Conservation (phyloP, 2,888 invertebrate genomes). For the Colletes collaris region DNA sequence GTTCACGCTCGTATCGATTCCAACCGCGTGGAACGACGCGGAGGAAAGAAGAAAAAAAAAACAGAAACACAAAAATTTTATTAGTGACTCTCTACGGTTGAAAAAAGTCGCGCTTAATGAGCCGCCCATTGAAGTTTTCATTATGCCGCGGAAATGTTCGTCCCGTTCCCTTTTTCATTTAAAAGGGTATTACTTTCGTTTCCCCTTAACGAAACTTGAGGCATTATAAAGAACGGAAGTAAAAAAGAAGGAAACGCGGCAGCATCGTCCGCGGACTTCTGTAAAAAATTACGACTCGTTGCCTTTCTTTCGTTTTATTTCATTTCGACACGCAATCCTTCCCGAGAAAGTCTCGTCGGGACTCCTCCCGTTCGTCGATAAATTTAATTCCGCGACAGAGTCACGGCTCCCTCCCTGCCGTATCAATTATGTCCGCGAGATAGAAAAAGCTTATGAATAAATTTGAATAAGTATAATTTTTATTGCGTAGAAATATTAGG, state of each 20-base stretch:
- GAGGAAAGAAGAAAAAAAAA: too few species aligned
- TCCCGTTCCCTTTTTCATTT: slow-evolving; percentile 14
- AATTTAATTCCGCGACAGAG: slow-evolving; percentile 22
- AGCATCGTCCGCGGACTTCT: not conserved
- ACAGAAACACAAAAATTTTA: too few species aligned
- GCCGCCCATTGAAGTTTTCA: slow-evolving; percentile 14
- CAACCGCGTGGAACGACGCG: slow-evolving; percentile 3
- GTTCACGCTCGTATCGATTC: not conserved
- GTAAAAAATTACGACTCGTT: slow-evolving; percentile 24
- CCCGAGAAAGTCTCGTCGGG: not conserved
- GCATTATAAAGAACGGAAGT: slow-evolving; percentile 13
- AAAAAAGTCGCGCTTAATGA: slow-evolving; percentile 29
- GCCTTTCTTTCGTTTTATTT: slow-evolving; percentile 1
- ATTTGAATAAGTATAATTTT: slow-evolving; percentile 55
- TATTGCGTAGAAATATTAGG: slow-evolving; percentile 54
- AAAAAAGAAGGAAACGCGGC: not conserved
- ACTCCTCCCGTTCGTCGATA: slow-evolving; percentile 15
- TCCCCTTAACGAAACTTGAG: slow-evolving; percentile 6
- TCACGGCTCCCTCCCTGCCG: not conserved
- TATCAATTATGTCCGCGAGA: slow-evolving; percentile 51
- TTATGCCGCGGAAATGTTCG: slow-evolving; percentile 14
- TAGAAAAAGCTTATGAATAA: slow-evolving; percentile 58
- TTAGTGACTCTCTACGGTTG: too few species aligned
- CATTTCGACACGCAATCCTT: slow-evolving; percentile 35
- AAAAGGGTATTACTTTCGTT: slow-evolving; percentile 22